Percentiles rank a stretch among this genome's conserved stretches.
These are phyloP conservation scores for Drosophila monieri DNA, from an alignment of 2,888 invertebrate species.

Conservation along the genomic window DNA sequence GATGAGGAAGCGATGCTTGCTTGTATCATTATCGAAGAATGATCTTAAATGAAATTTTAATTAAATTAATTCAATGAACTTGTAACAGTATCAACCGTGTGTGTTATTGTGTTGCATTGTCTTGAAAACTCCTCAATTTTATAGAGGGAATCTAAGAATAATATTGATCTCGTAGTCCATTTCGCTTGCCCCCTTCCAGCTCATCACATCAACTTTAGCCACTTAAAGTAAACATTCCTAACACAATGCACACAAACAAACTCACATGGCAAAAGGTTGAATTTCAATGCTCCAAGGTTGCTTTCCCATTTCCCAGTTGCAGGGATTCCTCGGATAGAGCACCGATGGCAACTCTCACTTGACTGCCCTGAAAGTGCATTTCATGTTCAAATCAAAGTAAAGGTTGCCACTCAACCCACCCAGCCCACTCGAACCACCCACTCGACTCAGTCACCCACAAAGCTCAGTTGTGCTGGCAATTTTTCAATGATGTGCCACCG, in stretches of 20 bases:
- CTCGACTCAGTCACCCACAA: constrained; percentile 26
- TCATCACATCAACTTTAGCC: constrained; percentile 35
- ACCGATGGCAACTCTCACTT: constrained; percentile 62
- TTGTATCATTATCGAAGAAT: constrained; percentile 38
- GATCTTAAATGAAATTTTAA: constrained; percentile 6
- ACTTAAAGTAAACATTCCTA: constrained; percentile 37
- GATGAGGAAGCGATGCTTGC: constrained; percentile 5
- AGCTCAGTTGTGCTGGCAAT: constrained; percentile 51
- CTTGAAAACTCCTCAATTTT: not conserved
- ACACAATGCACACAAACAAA: constrained; percentile 21
- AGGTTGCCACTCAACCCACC: constrained; percentile 49
- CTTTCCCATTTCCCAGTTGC: constrained; percentile 10
- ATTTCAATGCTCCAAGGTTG: constrained; percentile 20
- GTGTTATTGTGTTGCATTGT: no score
- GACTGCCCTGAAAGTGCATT: constrained; percentile 58
- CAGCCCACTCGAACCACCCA: not conserved
- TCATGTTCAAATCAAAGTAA: constrained; percentile 60
- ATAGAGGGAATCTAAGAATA: not conserved
- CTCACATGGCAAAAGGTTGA: constrained; percentile 21
- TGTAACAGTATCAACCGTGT: no score
- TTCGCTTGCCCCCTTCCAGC: not conserved
- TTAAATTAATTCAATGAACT: not conserved
- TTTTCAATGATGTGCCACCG: constrained; percentile 54
- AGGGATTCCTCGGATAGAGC: constrained; percentile 17
- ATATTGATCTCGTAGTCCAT: not conserved